A percentile compares a stretch with the other conserved stretches of the same genome.
Conservation (phyloP, 2,888 invertebrate species). For the Miltochrista miniata region DNA sequence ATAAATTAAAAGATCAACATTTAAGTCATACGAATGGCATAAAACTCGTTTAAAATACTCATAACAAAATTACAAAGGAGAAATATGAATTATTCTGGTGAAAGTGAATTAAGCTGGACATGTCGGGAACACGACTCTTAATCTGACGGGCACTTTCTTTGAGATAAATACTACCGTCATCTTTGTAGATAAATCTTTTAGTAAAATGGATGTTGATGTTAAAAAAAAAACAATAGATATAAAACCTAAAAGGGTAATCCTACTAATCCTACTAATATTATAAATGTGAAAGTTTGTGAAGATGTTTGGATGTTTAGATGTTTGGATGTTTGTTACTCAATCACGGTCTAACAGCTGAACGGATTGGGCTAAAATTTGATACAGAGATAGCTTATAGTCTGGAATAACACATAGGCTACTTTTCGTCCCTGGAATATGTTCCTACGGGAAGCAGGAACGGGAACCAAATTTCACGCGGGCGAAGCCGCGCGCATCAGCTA, state of each 20-base stretch:
- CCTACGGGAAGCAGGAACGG: no score
- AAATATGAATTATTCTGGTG: conserved; percentile 19
- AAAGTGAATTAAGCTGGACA: conserved; percentile 21
- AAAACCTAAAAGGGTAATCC: conserved; percentile 17
- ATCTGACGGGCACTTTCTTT: conserved; percentile 36
- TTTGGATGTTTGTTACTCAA: no score
- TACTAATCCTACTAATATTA: no score
- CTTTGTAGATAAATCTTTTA: conserved; percentile 17
- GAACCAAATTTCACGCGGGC: no score
- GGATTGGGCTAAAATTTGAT: no score
- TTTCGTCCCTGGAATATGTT: no score
- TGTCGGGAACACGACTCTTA: conserved; percentile 23
- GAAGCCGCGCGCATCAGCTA: no score
- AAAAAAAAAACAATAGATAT: conserved; percentile 26
- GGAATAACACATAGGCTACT: no score
- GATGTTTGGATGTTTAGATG: no score
- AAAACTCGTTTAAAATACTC: conserved; percentile 8
- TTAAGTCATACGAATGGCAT: not conserved
- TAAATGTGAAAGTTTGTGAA: no score
- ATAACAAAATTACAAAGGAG: conserved; percentile 7
- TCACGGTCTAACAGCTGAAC: no score
- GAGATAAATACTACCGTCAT: conserved; percentile 24
- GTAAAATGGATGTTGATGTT: conserved; percentile 15
- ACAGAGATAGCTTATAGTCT: no score
- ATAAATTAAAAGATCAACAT: not conserved